A percentile compares a stretch with the other conserved stretches of the same genome.
Evolutionary conservation across 2,797 vertebrate species (phyloP).

Genomic region (Carcharodon carcharias): DNA sequence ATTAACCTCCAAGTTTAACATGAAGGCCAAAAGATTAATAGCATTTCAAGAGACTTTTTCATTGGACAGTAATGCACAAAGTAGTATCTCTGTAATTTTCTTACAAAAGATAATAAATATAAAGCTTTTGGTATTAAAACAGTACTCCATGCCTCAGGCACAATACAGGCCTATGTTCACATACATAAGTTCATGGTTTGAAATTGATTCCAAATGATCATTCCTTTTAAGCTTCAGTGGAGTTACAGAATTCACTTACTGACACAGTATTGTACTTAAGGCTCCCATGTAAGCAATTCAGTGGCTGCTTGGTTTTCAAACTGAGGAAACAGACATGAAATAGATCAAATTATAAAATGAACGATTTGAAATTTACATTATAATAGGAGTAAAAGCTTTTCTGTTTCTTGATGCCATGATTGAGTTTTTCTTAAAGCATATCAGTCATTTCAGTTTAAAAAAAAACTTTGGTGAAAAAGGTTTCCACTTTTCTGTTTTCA

Average conservation of each 20-base stretch:
- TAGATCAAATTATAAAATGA: conserved; percentile 4
- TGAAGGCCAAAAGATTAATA: neutral
- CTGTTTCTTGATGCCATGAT: neutral
- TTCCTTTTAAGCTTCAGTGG: neutral
- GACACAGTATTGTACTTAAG: conserved; percentile 4
- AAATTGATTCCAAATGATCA: neutral
- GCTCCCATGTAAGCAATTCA: neutral
- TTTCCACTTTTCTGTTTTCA: neutral
- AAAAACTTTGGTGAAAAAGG: neutral
- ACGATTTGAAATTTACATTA: neutral
- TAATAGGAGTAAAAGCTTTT: neutral
- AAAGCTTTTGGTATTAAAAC: neutral
- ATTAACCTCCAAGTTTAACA: neutral
- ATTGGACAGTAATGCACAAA: conserved; percentile 15
- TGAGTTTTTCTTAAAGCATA: neutral
- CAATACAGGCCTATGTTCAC: neutral
- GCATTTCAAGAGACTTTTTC: neutral
- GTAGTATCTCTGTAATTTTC: neutral
- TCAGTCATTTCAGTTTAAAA: neutral
- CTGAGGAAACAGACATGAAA: neutral
- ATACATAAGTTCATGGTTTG: neutral
- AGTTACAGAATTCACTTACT: conserved; percentile 1
- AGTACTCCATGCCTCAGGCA: neutral
- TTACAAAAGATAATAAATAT: neutral
- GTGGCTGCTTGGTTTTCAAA: neutral